These are phyloP conservation scores for Spatulosminthurus flaviceps DNA, from an alignment of 2,888 invertebrate species.

Conservation along the genomic window DNA sequence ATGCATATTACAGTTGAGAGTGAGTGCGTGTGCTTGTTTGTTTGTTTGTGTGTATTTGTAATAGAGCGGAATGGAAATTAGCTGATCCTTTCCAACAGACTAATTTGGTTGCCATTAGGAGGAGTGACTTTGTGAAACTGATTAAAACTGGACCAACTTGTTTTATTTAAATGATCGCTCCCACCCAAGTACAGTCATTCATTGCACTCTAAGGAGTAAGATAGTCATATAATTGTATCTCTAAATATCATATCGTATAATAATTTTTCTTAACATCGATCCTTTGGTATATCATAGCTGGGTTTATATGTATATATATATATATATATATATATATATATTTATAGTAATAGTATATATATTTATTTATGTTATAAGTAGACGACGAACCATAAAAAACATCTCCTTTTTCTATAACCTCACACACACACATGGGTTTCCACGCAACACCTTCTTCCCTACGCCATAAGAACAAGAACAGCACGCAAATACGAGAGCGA, in stretches of 20 bases:
- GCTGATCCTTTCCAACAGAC: too few relatives aligned
- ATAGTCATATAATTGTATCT: background rate
- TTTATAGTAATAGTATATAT: background rate
- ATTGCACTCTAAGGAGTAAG: background rate
- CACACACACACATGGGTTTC: background rate
- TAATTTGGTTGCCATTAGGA: background rate
- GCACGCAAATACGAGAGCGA: too few relatives aligned
- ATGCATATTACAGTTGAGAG: background rate
- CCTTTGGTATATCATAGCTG: conserved; percentile 37
- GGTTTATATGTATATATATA: background rate
- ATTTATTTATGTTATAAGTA: background rate
- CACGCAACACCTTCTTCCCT: too few relatives aligned
- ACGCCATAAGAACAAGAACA: too few relatives aligned
- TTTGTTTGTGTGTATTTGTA: background rate
- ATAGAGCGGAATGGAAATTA: too few relatives aligned
- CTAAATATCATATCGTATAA: background rate
- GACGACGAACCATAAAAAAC: background rate
- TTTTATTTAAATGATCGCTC: conserved; percentile 36
- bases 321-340: background rate
- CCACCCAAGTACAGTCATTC: background rate
- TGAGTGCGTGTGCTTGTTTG: background rate
- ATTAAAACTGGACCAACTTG: conserved; percentile 47
- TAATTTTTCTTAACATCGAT: background rate
- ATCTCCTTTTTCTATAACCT: background rate
- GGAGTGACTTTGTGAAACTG: conserved; percentile 24